Evolutionary conservation across 1,140 invertebrate genomes (phyloP), one percentile per base, ranked within the genome.

Genomic region (Chlorops oryzae): DNA sequence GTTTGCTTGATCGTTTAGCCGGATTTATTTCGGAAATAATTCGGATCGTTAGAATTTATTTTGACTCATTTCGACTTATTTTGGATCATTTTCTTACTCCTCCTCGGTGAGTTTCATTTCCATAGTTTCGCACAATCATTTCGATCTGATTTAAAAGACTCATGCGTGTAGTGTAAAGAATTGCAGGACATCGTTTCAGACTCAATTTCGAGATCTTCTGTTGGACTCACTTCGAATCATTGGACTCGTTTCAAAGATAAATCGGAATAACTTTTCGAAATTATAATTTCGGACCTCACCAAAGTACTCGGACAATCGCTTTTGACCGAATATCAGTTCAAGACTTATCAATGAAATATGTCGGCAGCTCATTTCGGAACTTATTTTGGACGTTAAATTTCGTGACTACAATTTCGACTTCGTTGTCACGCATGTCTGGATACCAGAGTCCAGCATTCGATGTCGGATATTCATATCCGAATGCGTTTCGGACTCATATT

Each of bases 101-200:
- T 75, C 71, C 3, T 74, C 61, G 40, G 74, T 78, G 57, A 94
- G 74, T 3, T 80, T 74, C 0, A n/a, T n/a, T 78, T 70, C 57
- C 79, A 77, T 3, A 96, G 61, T 47, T n/a, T n/a, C n/a, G 79
- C 70, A 12, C 82, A 65, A 53, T 85, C 77, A 55, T 83, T 83
- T n/a, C n/a, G n/a, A 4, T 82, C 73, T 23, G 83, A 87, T 34
- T 80, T 77, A 66, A 96, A 96, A 40, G 77, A 73, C 93, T n/a
- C 93, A 97, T 60, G 92, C 80, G 45, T 87, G 78, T 0, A 87
- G 88, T 0, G 93, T 96, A 65, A 96, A 97, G 64, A 90, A 96
- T 70, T 96, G 88, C 0, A 97, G 72, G 0, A 88, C 79, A 34
- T n/a, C n/a, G n/a, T n/a, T n/a, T n/a, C n/a, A n/a, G n/a, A n/a